Evolutionary conservation across 2,888 invertebrate species (phyloP).

Genomic region (Uropetala carovei): DNA sequence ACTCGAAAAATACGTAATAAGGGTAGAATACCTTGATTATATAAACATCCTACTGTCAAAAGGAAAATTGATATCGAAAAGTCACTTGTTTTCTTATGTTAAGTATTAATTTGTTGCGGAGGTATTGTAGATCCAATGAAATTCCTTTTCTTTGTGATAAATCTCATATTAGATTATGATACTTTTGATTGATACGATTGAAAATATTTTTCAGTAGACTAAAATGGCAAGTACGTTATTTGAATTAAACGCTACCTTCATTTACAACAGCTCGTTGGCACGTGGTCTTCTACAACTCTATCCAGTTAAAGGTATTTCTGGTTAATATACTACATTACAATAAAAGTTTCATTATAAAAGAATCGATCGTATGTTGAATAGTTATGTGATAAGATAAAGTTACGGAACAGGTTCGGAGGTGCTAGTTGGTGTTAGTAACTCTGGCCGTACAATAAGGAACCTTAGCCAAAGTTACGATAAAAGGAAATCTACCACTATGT

Average conservation of each 20-base stretch:
- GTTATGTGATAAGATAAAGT: neutral
- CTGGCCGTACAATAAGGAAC: neutral
- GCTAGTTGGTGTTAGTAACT: neutral
- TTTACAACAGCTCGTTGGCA: constrained; percentile 75
- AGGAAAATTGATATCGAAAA: too few species aligned
- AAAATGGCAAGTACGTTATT: constrained; percentile 69
- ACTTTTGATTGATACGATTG: too few species aligned
- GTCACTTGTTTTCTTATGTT: too few species aligned
- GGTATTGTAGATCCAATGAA: too few species aligned
- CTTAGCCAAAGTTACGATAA: neutral
- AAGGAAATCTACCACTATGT: neutral
- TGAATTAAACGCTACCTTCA: constrained; percentile 74
- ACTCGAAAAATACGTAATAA: too few species aligned
- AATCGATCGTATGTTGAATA: neutral
- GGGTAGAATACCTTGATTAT: too few species aligned
- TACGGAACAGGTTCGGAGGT: neutral
- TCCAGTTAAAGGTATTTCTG: constrained; percentile 72
- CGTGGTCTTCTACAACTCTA: constrained; percentile 74
- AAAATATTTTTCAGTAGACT: neutral
- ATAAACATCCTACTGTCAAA: too few species aligned
- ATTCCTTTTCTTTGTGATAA: too few species aligned
- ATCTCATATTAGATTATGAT: too few species aligned
- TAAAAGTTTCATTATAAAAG: neutral
- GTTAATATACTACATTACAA: neutral
- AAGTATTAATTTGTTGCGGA: too few species aligned